Evolutionary conservation across 2,888 invertebrate species (phyloP).

Genomic region (Sphecodes monilicornis): DNA sequence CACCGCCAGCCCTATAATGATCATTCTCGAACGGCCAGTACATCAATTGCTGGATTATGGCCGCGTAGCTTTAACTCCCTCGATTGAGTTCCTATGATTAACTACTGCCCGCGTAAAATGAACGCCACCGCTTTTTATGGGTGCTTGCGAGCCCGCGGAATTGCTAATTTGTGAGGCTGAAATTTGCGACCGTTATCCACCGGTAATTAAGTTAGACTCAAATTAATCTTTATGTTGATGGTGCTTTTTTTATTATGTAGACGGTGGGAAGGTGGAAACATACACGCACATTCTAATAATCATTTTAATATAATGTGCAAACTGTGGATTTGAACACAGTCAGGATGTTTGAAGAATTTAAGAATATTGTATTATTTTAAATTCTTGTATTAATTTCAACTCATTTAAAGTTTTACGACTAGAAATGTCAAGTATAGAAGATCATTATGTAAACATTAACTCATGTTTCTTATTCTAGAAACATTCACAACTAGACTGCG

Average conservation of each 20-base stretch:
- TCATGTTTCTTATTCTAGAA: too few species aligned
- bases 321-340: background rate
- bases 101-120: background rate
- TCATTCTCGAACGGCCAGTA: background rate
- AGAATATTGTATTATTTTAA: too few species aligned
- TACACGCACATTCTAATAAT: too few species aligned
- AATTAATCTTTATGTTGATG: background rate
- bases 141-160: background rate
- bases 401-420: too few species aligned
- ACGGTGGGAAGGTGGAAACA: background rate
- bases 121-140: background rate
- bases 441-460: too few species aligned
- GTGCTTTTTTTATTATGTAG: background rate
- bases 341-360: background rate
- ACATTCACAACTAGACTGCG: too few species aligned
- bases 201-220: background rate
- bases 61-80: conserved; percentile 2
- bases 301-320: background rate
- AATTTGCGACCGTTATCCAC: background rate
- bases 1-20: background rate
- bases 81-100: background rate
- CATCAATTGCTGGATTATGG: background rate
- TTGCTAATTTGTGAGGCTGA: background rate
- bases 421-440: too few species aligned
- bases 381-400: background rate